Evolutionary conservation across 2,888 invertebrate species (phyloP).

Genomic region (Cyclophora punctaria): DNA sequence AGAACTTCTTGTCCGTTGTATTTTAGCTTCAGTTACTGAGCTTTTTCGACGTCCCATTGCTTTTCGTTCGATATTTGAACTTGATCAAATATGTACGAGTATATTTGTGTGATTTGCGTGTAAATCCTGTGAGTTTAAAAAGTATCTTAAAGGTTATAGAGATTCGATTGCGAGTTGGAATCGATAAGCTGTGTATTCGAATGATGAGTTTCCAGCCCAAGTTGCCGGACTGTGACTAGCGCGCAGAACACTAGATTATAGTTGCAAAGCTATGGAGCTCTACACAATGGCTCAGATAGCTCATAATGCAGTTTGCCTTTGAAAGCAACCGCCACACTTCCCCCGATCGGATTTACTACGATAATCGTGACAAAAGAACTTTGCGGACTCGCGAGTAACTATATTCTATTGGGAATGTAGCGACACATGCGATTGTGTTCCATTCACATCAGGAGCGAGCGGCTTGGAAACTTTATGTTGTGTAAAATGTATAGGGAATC

Average conservation of each 20-base stretch:
- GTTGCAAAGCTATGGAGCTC: conserved; percentile 32
- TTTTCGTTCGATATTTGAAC: too few species aligned
- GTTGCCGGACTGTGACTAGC: conserved; percentile 20
- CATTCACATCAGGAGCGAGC: conserved; percentile 25
- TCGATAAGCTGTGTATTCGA: conserved; percentile 1
- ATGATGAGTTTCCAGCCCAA: conserved; percentile 16
- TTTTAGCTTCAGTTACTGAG: conserved; percentile 5
- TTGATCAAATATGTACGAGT: too few species aligned
- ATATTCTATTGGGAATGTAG: conserved; percentile 48
- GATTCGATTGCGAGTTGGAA: not conserved
- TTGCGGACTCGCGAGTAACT: conserved; percentile 43
- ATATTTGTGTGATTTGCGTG: too few species aligned
- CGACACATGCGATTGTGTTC: conserved; percentile 51
- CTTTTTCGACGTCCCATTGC: not conserved
- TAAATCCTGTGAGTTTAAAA: not conserved
- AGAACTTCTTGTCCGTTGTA: conserved; percentile 38
- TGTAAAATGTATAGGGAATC: not conserved
- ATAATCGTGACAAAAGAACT: conserved; percentile 75
- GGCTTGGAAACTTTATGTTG: conserved; percentile 37
- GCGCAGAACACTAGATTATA: conserved; percentile 46
- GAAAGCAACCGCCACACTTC: conserved; percentile 67
- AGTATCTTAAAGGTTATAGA: not conserved
- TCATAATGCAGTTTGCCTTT: conserved; percentile 72
- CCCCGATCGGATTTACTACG: conserved; percentile 71
- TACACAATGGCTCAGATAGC: conserved; percentile 63